A percentile compares a stretch with the other conserved stretches of the same genome.
Evolutionary conservation across 2,797 vertebrate genomes (phyloP).

Genomic region (Sebastes hopkinsi): DNA sequence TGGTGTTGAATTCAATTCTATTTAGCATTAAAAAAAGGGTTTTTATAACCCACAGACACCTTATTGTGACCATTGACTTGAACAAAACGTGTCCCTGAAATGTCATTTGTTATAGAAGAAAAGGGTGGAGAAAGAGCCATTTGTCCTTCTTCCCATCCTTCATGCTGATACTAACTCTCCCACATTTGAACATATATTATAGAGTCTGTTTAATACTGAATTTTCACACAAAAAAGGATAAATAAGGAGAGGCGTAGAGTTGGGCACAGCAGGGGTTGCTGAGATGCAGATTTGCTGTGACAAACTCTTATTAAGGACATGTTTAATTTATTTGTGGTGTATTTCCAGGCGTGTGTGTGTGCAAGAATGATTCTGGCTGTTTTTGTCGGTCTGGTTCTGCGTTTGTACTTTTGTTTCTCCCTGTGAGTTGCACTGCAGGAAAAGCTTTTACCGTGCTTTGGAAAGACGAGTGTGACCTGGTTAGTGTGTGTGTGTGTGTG

Average conservation of each 20-base stretch:
- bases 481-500: constrained; percentile 11
- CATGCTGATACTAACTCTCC: neutral
- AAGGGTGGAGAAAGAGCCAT: neutral
- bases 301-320: constrained; percentile 26
- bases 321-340: constrained; percentile 13
- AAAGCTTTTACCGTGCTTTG: constrained; percentile 33
- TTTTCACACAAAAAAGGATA: neutral
- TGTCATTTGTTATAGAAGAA: neutral
- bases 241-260: neutral
- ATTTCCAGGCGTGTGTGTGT: constrained; percentile 5
- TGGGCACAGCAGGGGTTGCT: neutral
- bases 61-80: neutral
- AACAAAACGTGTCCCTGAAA: neutral
- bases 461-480: constrained; percentile 19
- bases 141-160: constrained; percentile 7
- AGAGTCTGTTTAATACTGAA: neutral
- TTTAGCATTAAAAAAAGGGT: neutral
- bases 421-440: constrained; percentile 15
- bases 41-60: neutral
- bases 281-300: constrained; percentile 29
- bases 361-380: neutral
- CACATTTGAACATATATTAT: neutral
- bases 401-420: neutral
- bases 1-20: neutral
- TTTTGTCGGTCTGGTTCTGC: neutral